Conservation (phyloP, 2,113 vertebrate genomes). For the Nerophis ophidion region DNA sequence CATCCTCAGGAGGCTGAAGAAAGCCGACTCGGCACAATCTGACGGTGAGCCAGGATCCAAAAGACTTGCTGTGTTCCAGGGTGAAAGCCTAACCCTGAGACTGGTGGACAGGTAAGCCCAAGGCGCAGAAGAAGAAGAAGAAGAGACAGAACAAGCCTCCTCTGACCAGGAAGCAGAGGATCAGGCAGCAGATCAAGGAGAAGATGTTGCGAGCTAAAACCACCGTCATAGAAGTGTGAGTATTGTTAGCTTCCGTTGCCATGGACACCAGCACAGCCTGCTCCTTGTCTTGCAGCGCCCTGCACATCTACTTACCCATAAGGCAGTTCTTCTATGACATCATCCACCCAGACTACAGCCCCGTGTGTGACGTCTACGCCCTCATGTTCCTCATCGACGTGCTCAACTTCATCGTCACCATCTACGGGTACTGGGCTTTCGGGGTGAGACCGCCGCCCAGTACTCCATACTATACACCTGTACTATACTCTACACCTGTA, state of each 20-base stretch:
- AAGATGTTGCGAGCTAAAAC: constrained; percentile 66
- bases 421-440: constrained; percentile 76
- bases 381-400: constrained; percentile 72
- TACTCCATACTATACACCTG: no score
- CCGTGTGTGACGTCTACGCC: constrained; percentile 64
- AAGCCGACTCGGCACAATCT: constrained; percentile 27
- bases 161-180: constrained; percentile 62
- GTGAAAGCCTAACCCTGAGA: no score
- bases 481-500: no score
- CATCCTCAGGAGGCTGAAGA: constrained; percentile 43
- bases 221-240: constrained; percentile 66
- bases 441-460: constrained; percentile 54
- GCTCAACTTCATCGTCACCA: constrained; percentile 73
- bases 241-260: background rate
- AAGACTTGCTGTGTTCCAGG: no score
- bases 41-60: constrained; percentile 38
- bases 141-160: constrained; percentile 50
- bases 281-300: constrained; percentile 42
- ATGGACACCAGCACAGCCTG: no score
- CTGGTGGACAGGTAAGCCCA: constrained; percentile 47
- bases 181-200: constrained; percentile 63
- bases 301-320: constrained; percentile 69
- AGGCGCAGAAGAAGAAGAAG: constrained; percentile 63
- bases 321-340: constrained; percentile 77
- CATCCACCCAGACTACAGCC: constrained; percentile 73